Conservation (phyloP, 2,888 invertebrate genomes). For the Cephus pygmeus region DNA sequence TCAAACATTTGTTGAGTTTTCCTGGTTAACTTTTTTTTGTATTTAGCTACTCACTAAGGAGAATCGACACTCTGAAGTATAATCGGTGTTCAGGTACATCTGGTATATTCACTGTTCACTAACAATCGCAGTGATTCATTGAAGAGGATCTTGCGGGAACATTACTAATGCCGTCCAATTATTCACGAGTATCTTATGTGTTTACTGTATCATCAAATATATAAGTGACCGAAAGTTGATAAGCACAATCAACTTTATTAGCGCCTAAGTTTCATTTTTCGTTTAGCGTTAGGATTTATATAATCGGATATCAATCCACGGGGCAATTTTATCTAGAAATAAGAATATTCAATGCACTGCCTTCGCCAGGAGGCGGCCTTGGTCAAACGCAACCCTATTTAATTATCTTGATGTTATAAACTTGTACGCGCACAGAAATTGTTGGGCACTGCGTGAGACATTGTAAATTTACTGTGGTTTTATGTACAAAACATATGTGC, state of each 20-base stretch:
- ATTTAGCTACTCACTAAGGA: not conserved
- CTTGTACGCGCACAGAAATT: not conserved
- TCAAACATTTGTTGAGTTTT: not conserved
- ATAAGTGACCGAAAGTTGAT: not conserved
- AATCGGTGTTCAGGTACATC: not conserved
- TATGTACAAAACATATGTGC: not conserved
- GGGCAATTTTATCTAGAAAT: not conserved
- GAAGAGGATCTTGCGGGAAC: conserved; percentile 64
- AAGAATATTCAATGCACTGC: not conserved
- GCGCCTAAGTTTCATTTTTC: too few relatives aligned
- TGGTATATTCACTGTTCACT: conserved; percentile 25
- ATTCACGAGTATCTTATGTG: not conserved
- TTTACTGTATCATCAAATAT: not conserved
- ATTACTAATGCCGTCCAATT: conserved; percentile 58
- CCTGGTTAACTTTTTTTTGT: not conserved
- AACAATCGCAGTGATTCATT: conserved; percentile 39
- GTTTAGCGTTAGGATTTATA: not conserved
- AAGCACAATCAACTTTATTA: too few relatives aligned
- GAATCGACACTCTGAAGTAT: not conserved
- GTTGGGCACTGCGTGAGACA: not conserved
- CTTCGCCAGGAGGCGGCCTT: not conserved
- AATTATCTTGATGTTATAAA: not conserved
- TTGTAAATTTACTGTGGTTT: not conserved
- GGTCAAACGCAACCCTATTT: not conserved
- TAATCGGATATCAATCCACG: not conserved